These are phyloP conservation scores for Proterorhinus semilunaris DNA, from an alignment of 2,113 vertebrate genomes.

Conservation along the genomic window DNA sequence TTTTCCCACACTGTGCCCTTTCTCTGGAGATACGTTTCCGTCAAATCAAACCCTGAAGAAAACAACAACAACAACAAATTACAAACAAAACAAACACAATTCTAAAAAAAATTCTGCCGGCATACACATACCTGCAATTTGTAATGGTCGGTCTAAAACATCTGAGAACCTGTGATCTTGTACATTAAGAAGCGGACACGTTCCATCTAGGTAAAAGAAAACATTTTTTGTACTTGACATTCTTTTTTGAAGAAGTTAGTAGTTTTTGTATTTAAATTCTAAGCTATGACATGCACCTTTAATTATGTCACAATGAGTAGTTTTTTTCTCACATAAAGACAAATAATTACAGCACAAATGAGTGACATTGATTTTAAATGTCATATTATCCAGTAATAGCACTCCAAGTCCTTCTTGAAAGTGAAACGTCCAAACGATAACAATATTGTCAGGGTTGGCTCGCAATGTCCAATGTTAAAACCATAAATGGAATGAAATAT, in stretches of 20 bases:
- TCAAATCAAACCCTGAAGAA: constrained; percentile 89
- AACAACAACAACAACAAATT: constrained; percentile 11
- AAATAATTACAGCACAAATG: background rate
- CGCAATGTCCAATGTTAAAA: constrained; percentile 7
- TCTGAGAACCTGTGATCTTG: constrained; percentile 73
- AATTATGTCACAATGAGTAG: background rate
- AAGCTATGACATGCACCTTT: no score
- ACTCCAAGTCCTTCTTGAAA: background rate
- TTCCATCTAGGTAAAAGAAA: constrained; percentile 57
- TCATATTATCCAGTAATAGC: background rate
- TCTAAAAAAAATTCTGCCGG: background rate
- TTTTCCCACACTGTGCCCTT: constrained; percentile 81
- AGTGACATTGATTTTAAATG: background rate
- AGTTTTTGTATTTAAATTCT: no score
- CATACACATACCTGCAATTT: constrained; percentile 80
- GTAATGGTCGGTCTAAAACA: constrained; percentile 65
- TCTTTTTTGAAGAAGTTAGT: no score
- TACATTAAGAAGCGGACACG: constrained; percentile 81
- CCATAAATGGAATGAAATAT: constrained; percentile 9
- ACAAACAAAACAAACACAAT: background rate
- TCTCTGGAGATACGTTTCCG: constrained; percentile 87
- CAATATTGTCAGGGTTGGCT: background rate
- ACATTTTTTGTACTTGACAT: background rate
- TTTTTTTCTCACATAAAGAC: background rate
- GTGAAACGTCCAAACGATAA: background rate